phyloP scores from a whole-genome alignment of 2,888 invertebrate genomes.

The Drosophila limbata region DNA sequence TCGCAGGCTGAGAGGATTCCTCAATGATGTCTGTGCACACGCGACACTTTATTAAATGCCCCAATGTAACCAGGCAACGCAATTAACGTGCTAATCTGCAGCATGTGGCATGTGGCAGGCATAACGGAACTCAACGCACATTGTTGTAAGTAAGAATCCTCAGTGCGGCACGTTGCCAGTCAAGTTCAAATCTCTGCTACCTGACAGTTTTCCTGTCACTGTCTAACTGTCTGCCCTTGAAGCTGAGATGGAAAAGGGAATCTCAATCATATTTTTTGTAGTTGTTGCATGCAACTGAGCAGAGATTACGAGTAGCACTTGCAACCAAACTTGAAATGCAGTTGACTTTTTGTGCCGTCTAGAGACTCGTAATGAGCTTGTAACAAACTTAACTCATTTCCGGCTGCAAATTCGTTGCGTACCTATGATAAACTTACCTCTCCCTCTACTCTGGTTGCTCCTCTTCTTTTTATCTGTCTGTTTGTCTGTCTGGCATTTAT shows the following conservation, averaged over 20 bases:
- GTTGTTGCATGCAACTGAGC: constrained; percentile 13
- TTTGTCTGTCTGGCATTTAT: constrained; percentile 26
- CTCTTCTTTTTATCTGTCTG: background rate
- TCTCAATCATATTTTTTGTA: constrained; percentile 16
- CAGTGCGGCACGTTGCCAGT: constrained; percentile 1
- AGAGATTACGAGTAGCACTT: constrained; percentile 4
- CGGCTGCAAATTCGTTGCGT: constrained; percentile 41
- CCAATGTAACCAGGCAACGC: constrained; percentile 46
- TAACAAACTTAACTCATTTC: constrained; percentile 55
- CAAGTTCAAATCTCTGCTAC: constrained; percentile 8
- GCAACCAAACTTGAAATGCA: constrained; percentile 22
- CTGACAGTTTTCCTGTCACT: background rate
- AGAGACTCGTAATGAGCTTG: constrained; percentile 44
- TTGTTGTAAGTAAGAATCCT: constrained; percentile 3
- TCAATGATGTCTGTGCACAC: constrained; percentile 5
- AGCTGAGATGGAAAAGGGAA: background rate
- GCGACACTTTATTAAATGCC: constrained; percentile 43
- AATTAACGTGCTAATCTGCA: constrained; percentile 46
- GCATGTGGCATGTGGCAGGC: constrained; percentile 43
- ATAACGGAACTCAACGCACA: constrained; percentile 29
- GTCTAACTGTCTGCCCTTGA: constrained; percentile 10
- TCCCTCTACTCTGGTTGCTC: background rate
- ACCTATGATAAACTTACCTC: constrained; percentile 25
- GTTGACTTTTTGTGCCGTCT: constrained; percentile 20
- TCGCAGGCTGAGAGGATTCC: background rate